Evolutionary conservation across 1,140 invertebrate species (phyloP).

Genomic region (Vanessa tameamea): DNA sequence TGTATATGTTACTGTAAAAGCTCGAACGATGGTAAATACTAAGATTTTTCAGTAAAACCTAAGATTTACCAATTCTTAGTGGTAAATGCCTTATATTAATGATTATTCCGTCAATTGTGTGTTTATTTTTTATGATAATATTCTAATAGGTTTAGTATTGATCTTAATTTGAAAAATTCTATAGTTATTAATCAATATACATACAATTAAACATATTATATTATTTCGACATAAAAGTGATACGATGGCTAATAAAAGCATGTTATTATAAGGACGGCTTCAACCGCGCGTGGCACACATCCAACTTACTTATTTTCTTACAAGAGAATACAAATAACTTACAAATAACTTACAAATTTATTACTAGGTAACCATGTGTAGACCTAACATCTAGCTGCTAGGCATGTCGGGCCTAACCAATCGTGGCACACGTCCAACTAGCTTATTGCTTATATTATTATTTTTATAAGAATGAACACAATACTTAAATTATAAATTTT

Average conservation of each 20-base stretch:
- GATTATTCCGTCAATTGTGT: no score
- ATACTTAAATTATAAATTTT: background rate
- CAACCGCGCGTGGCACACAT: conserved; percentile 39
- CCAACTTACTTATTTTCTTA: conserved; percentile 37
- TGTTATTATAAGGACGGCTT: conserved; percentile 5
- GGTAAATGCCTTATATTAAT: no score
- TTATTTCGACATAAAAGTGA: background rate
- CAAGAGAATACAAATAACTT: conserved; percentile 8
- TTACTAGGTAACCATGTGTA: conserved; percentile 8
- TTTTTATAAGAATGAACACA: conserved; percentile 1
- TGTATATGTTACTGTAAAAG: no score
- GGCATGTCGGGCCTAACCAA: background rate
- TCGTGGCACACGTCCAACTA: background rate
- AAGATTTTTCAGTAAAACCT: no score
- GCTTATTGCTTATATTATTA: conserved; percentile 4
- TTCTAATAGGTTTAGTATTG: no score
- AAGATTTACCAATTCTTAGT: no score
- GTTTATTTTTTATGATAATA: no score
- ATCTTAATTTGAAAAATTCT: no score
- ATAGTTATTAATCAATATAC: no score
- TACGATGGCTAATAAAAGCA: background rate
- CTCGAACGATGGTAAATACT: no score
- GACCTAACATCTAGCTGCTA: conserved; percentile 6
- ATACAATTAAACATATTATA: no score
- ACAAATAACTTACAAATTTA: conserved; percentile 11